Evolutionary conservation across 2,113 vertebrate genomes (phyloP).

Genomic region (Ailurus styani): DNA sequence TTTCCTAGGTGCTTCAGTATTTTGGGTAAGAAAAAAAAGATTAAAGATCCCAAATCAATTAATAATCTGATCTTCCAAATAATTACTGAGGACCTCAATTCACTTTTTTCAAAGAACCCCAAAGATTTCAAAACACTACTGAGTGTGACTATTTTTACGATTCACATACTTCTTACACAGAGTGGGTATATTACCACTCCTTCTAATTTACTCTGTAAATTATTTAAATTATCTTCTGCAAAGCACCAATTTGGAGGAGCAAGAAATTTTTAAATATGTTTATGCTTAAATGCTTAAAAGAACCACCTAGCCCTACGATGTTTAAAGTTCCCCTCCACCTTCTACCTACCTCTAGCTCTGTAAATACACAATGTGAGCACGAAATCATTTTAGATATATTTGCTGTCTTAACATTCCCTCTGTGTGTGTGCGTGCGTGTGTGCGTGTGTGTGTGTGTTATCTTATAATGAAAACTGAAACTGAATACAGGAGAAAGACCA

Average conservation of each 20-base stretch:
- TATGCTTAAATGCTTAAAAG: conserved; percentile 12
- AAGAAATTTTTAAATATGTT: not conserved
- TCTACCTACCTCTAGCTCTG: not conserved
- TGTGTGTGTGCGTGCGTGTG: not conserved
- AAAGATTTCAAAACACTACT: not conserved
- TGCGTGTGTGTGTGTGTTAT: conserved; percentile 16
- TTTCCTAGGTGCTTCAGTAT: conserved; percentile 10
- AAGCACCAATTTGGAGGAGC: not conserved
- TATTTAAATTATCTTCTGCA: conserved; percentile 17
- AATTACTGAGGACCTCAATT: not conserved
- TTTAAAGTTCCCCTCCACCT: not conserved
- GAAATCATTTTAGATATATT: conserved; percentile 32
- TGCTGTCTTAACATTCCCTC: conserved; percentile 69
- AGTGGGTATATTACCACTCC: not conserved
- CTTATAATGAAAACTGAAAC: conserved; percentile 67
- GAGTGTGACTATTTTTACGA: not conserved
- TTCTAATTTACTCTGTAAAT: conserved; percentile 25
- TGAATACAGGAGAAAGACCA: conserved; percentile 81
- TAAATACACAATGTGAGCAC: conserved; percentile 18
- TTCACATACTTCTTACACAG: not conserved
- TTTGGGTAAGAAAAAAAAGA: not conserved
- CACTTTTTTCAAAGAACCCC: conserved; percentile 25
- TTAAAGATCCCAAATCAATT: not conserved
- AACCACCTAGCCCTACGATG: not conserved
- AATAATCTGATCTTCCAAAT: conserved; percentile 38